Evolutionary conservation across 2,888 invertebrate genomes (phyloP).

Genomic region (Lycocerus yunnanus): DNA sequence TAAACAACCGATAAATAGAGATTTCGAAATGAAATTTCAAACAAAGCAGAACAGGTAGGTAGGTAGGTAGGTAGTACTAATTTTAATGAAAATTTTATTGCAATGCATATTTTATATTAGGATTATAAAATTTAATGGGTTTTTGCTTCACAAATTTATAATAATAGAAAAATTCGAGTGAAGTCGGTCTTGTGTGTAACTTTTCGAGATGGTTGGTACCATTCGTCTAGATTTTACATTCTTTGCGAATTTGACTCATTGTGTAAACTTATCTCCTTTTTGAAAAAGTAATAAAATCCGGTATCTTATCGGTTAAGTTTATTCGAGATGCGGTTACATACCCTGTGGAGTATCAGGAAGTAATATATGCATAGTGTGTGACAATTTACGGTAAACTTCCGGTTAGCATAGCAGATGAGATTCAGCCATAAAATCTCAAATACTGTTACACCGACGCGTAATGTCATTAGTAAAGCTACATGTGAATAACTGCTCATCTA

Average conservation of each 20-base stretch:
- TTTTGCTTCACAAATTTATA: neutral
- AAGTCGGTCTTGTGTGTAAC: neutral
- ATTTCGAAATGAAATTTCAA: neutral
- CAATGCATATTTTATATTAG: neutral
- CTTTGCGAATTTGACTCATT: neutral
- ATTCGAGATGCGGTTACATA: conserved; percentile 21
- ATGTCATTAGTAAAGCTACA: conserved; percentile 32
- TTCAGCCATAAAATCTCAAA: conserved; percentile 19
- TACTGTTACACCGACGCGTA: conserved; percentile 35
- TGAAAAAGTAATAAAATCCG: neutral
- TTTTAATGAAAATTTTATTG: neutral
- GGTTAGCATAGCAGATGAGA: conserved; percentile 23
- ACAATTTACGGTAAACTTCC: conserved; percentile 30
- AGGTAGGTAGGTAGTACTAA: neutral
- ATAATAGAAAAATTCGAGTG: neutral
- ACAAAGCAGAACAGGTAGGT: neutral
- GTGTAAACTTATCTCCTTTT: neutral
- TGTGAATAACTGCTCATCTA: conserved; percentile 33
- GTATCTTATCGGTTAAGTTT: neutral
- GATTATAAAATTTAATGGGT: neutral
- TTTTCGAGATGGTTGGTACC: neutral
- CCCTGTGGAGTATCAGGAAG: conserved; percentile 30
- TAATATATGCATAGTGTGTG: conserved; percentile 28
- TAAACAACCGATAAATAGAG: neutral
- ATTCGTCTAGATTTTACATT: neutral